Evolutionary conservation across 2,888 invertebrate species (phyloP), one percentile per base, ranked within the genome.

Genomic region (Cheilosia pagana): DNA sequence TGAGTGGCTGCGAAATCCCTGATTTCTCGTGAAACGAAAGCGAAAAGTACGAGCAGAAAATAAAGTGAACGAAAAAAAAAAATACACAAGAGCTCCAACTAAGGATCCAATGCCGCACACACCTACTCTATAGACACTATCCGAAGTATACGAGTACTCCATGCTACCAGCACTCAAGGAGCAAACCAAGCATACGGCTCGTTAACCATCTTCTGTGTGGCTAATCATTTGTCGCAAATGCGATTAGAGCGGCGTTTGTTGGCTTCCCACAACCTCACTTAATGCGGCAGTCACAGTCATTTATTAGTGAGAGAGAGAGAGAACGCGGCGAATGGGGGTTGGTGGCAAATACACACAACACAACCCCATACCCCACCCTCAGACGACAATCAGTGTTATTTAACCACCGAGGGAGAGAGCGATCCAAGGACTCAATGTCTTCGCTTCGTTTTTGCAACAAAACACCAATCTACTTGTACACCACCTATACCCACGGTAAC

Each of bases 131-230:
- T n/a, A 48, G 25, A 53, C 65, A 62, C 55, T 45, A 68, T 55
- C 45, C 57, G 31, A 31, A 41, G 57, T 43, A 68, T 28, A n/a
- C n/a, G n/a, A n/a, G n/a, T n/a, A 68, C 39, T 62, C 57, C 62
- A 48, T 57, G 62, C 63, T 65, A 74, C 62, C 81, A 81, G 70
- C 76, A 81, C 85, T 85, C 85, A 85, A 67, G 85, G 81, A 85
- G 85, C 75, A 85, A 85, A 85, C 85, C 85, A 81, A 75, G 70
- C 85, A 81, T 85, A 85, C 83, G 87, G 86, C 87, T 87, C 87
- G 87, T 87, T 87, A 87, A 87, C 82, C 87, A 82, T 86, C 87
- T 87, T 87, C 87, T 87, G 87, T 87, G 87, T 86, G 86, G 87
- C 87, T 87, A 87, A 87, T 87, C 87, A 87, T 87, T 87, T 86